phyloP scores from a whole-genome alignment of 2,888 invertebrate species.

The Iphiclides podalirius region DNA sequence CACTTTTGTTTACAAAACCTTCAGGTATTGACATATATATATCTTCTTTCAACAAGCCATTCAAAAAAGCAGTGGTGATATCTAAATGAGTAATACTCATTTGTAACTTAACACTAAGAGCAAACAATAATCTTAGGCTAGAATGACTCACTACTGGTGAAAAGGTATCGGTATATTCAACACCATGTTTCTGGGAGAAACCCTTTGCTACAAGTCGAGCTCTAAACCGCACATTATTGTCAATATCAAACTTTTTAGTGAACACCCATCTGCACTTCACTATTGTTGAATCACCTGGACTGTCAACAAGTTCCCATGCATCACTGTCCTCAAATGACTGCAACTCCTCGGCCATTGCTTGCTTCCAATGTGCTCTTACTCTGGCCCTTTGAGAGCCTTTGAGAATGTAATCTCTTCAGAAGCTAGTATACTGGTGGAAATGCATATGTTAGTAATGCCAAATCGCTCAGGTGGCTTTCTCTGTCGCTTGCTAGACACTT shows the following conservation, averaged over 20 bases:
- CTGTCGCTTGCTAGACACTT: not conserved
- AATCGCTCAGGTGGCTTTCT: constrained; percentile 3
- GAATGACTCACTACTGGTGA: constrained; percentile 20
- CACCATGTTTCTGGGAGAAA: constrained; percentile 21
- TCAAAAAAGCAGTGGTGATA: constrained; percentile 8
- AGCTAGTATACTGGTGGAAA: constrained; percentile 4
- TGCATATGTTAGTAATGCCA: constrained; percentile 2
- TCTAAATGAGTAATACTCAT: constrained; percentile 10
- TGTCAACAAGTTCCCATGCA: constrained; percentile 20
- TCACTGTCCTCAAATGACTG: constrained; percentile 6
- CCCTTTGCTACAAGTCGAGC: constrained; percentile 25
- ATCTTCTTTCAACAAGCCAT: constrained; percentile 3
- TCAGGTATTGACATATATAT: not conserved
- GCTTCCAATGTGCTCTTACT: constrained; percentile 19
- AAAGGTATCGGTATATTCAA: constrained; percentile 17
- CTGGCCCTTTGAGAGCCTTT: constrained; percentile 17
- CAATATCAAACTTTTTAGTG: constrained; percentile 16
- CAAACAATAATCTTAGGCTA: constrained; percentile 21
- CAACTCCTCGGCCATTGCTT: constrained; percentile 3
- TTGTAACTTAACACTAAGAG: constrained; percentile 11
- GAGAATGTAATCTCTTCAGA: constrained; percentile 12
- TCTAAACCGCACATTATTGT: constrained; percentile 20
- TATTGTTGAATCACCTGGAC: constrained; percentile 11
- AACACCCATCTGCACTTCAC: constrained; percentile 21
- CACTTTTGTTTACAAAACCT: too few species aligned